Evolutionary conservation across 1,140 invertebrate species (phyloP), one percentile per base, ranked within the genome.

Genomic region (Aphelenchoides fujianensis): DNA sequence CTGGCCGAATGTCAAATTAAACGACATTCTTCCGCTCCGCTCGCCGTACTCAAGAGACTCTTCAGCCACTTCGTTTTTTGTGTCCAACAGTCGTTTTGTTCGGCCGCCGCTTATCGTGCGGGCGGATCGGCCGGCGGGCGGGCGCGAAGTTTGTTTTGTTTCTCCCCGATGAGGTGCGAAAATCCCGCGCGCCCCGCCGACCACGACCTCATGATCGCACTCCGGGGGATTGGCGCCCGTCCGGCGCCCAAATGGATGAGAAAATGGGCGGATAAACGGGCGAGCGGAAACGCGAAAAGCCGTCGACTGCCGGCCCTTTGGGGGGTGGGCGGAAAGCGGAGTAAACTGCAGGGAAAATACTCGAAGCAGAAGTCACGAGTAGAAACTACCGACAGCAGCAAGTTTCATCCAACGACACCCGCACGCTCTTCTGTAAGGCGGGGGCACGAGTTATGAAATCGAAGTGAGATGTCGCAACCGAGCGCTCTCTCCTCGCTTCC

Each of bases 31-130:
- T 48, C 41, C 41, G 23, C 41, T 48, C 23, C 23, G 41, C 23
- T 48, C 23, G 12, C 23, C 23, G 41, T 48, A 48, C 41, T 48
- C 41, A 48, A 48, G 41, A 48, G 41, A 48, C 41, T 48, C 41
- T 48, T 48, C 41, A 23, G 41, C 41, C n/a, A n/a, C n/a, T n/a
- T n/a, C n/a, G n/a, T 48, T 48, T 48, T 48, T 48, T 48, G 41
- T 48, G 12, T 23, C 12, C 41, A 12, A 23, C 41, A 48, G 41
- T 48, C 41, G 41, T 48, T n/a, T 48, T 48, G 41, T 48, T 23
- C n/a, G n/a, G n/a, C n/a, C n/a, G n/a, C n/a, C n/a, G n/a, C 41
- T 48, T 48, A 48, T 48, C 41, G 41, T 48, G 41, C 41, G 23
- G 23, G 12, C 23, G 12, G 41, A 48, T 48, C 41, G 23, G 23